These are phyloP conservation scores for Yponomeuta plumbellus DNA, from an alignment of 2,888 invertebrate genomes.

Conservation along the genomic window DNA sequence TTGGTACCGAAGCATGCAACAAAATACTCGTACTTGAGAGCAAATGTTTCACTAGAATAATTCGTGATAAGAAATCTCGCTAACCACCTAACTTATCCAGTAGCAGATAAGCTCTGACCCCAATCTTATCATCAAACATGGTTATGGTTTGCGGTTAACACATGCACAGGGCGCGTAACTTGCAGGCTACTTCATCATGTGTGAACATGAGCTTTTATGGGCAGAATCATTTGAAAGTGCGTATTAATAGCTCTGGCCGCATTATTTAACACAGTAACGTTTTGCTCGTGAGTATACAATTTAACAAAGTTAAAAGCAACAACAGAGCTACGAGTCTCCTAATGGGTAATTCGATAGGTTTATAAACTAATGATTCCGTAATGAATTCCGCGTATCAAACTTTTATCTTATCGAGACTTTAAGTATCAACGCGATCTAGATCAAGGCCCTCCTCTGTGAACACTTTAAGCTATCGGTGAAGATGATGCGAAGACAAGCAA, in stretches of 20 bases:
- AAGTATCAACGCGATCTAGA: too few relatives aligned
- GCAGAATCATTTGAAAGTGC: constrained; percentile 4
- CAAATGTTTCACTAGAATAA: too few relatives aligned
- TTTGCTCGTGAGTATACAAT: background rate
- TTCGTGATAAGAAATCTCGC: background rate
- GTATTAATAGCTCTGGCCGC: constrained; percentile 5
- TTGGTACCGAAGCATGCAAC: too few relatives aligned
- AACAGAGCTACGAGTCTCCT: background rate
- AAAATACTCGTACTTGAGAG: too few relatives aligned
- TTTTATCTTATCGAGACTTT: background rate
- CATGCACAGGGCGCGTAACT: constrained; percentile 13
- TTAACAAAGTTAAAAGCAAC: background rate
- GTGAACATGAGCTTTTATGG: constrained; percentile 7
- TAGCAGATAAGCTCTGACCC: constrained; percentile 23
- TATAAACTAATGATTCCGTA: background rate
- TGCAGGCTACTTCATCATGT: background rate
- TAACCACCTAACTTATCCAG: constrained; percentile 1
- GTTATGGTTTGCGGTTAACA: constrained; percentile 15
- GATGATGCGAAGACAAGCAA: background rate
- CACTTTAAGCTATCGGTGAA: background rate
- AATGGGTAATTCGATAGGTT: background rate
- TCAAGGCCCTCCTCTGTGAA: background rate
- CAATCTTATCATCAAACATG: constrained; percentile 25
- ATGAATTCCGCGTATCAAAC: background rate
- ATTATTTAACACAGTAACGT: background rate